These are phyloP conservation scores for Desoria tigrina DNA, from an alignment of 2,888 invertebrate species.

Conservation along the genomic window DNA sequence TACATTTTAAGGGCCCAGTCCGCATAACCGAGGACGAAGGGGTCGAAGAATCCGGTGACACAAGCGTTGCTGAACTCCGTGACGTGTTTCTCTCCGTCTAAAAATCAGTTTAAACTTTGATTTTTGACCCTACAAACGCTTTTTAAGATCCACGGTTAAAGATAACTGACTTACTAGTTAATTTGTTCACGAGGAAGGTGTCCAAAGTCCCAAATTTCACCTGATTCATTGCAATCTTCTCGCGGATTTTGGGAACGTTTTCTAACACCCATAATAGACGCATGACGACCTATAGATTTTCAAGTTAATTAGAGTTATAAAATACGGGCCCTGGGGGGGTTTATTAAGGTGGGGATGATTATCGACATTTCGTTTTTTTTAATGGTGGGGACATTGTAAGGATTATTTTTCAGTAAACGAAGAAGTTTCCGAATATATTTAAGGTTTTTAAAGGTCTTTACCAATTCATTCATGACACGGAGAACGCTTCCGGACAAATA, in stretches of 20 bases:
- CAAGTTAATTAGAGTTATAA: not conserved
- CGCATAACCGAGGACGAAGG: slow-evolving; percentile 85
- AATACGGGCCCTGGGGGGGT: too few species aligned
- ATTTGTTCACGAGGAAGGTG: slow-evolving; percentile 74
- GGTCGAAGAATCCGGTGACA: slow-evolving; percentile 90
- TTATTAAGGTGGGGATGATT: not conserved
- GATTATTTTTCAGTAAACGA: too few species aligned
- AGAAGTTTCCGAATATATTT: too few species aligned
- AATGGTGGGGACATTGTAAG: slow-evolving; percentile 13
- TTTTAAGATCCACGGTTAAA: too few species aligned
- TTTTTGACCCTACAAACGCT: not conserved
- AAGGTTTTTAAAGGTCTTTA: too few species aligned
- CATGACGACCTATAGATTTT: slow-evolving; percentile 66
- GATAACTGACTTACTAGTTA: slow-evolving; percentile 54
- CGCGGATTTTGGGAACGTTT: slow-evolving; percentile 69
- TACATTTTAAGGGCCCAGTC: slow-evolving; percentile 69
- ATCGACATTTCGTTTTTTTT: not conserved
- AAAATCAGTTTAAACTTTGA: not conserved
- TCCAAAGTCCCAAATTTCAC: slow-evolving; percentile 84
- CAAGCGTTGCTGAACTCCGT: slow-evolving; percentile 90
- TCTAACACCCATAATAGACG: slow-evolving; percentile 77
- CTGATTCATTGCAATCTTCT: slow-evolving; percentile 61
- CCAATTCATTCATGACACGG: slow-evolving; percentile 82
- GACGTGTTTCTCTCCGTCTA: slow-evolving; percentile 63
- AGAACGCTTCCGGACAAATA: slow-evolving; percentile 83